These are phyloP conservation scores for Trissolcus japonicus DNA, from an alignment of 2,888 invertebrate species.

Conservation along the genomic window DNA sequence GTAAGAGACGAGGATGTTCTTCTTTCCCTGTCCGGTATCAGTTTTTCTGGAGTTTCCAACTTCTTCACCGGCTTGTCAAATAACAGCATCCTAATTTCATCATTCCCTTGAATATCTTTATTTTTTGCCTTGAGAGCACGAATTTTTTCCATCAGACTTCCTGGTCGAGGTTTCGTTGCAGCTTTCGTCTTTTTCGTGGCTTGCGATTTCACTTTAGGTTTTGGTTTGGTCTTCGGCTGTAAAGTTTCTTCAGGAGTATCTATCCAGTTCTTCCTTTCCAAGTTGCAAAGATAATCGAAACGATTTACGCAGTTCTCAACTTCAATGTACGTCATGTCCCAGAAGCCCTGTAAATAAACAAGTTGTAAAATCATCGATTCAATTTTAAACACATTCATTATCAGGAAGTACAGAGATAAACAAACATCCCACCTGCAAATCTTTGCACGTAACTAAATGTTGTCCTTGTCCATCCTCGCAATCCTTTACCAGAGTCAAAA, in stretches of 20 bases:
- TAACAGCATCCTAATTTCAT: too few relatives aligned
- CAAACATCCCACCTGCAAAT: conserved; percentile 84
- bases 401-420: not conserved
- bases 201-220: conserved; percentile 37
- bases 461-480: conserved; percentile 76
- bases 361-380: not conserved
- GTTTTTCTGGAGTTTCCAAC: too few relatives aligned
- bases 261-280: conserved; percentile 73
- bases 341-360: conserved; percentile 83
- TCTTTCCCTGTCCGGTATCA: too few relatives aligned
- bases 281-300: conserved; percentile 64
- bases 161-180: not conserved
- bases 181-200: not conserved
- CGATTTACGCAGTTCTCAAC: conserved; percentile 70
- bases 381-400: not conserved
- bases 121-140: conserved; percentile 41
- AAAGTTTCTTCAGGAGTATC: conserved; percentile 70
- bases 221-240: conserved; percentile 39
- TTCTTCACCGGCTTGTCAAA: too few relatives aligned
- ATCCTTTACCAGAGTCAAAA: conserved; percentile 77
- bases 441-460: conserved; percentile 80
- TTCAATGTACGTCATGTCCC: conserved; percentile 91
- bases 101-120: not conserved
- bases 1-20: too few relatives aligned
- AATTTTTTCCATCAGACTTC: conserved; percentile 58